Evolutionary conservation across 2,113 vertebrate species (phyloP).

Genomic region (Lycocorax pyrrhopterus): DNA sequence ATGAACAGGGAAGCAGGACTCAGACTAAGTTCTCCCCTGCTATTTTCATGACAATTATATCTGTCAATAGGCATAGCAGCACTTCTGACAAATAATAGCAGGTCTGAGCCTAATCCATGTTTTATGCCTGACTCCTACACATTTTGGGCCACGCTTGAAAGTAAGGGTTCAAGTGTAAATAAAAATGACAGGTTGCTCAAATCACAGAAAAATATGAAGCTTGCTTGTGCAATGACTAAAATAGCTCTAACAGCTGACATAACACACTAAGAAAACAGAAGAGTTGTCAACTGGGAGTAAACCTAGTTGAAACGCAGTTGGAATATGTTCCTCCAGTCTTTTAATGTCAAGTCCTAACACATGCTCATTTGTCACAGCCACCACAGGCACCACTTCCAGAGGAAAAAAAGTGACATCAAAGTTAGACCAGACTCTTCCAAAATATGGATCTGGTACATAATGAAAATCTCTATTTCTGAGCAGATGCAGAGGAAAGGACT

Average conservation of each 20-base stretch:
- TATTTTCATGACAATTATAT: background rate
- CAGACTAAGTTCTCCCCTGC: background rate
- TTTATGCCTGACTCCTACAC: background rate
- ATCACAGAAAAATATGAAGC: background rate
- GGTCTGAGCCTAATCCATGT: background rate
- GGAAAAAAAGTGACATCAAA: background rate
- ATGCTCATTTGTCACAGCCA: background rate
- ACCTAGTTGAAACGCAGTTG: background rate
- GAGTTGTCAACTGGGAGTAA: background rate
- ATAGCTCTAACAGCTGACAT: background rate
- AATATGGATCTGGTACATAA: background rate
- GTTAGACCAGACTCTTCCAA: background rate
- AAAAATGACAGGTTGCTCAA: background rate
- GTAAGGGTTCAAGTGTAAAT: background rate
- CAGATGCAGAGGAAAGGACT: background rate
- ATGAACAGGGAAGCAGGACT: background rate
- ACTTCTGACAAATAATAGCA: background rate
- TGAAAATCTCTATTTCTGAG: background rate
- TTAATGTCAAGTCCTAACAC: background rate
- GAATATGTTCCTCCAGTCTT: background rate
- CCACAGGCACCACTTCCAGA: background rate
- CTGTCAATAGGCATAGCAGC: background rate
- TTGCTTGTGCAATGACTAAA: background rate
- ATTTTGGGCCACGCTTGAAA: background rate
- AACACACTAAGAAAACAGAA: background rate